phyloP scores from a whole-genome alignment of 2,113 vertebrate genomes.

The Arizona elegans region DNA sequence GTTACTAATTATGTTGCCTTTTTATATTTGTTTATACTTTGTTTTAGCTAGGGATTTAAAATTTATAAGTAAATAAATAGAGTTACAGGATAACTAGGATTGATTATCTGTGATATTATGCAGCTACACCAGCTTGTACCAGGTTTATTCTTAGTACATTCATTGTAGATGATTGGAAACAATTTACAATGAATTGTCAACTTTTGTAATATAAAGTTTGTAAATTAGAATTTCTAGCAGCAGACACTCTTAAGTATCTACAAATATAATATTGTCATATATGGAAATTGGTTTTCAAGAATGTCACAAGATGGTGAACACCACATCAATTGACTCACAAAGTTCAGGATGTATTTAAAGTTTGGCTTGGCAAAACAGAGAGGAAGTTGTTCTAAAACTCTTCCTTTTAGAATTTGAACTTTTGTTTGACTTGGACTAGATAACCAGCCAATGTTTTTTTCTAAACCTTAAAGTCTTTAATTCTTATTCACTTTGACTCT shows the following conservation, averaged over 20 bases:
- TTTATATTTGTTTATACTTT: background rate
- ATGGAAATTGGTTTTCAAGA: background rate
- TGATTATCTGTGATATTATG: background rate
- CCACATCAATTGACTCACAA: background rate
- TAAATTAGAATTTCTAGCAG: background rate
- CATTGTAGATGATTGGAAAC: conserved; percentile 62
- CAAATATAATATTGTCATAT: background rate
- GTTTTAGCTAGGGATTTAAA: background rate
- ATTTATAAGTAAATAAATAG: background rate
- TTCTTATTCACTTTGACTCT: background rate
- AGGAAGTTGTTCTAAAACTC: too few relatives aligned
- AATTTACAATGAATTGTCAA: conserved; percentile 48
- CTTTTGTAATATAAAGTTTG: background rate
- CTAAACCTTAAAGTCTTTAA: background rate
- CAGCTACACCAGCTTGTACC: background rate
- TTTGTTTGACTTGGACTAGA: background rate
- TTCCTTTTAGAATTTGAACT: background rate
- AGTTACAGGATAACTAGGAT: background rate
- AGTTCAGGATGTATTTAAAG: background rate
- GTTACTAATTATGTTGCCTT: background rate
- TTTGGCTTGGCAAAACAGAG: background rate
- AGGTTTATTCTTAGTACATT: conserved; percentile 44
- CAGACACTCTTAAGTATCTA: background rate
- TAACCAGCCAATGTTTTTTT: background rate
- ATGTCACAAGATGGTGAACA: background rate